phyloP scores from a whole-genome alignment of 2,113 vertebrate species.

The Polypterus senegalus region DNA sequence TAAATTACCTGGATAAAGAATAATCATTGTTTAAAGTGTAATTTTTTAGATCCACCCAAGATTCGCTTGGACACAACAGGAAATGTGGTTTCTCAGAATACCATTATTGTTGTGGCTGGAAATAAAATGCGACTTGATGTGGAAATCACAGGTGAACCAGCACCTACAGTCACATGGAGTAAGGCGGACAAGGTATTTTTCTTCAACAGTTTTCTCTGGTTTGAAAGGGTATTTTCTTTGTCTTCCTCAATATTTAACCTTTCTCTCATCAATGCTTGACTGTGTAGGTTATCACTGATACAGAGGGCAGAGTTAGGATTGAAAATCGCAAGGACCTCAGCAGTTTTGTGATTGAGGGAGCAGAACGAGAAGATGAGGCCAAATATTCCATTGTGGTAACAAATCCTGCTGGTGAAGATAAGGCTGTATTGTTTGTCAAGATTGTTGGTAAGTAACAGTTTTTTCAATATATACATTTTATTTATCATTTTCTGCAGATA shows the following conservation, averaged over 20 bases:
- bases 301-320: slow-evolving; percentile 55
- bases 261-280: neutral
- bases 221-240: too few relatives aligned
- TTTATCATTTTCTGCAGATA: too few relatives aligned
- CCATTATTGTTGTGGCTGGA: slow-evolving; percentile 68
- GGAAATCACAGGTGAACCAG: slow-evolving; percentile 68
- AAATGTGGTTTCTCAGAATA: slow-evolving; percentile 48
- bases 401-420: slow-evolving; percentile 68
- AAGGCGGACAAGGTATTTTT: slow-evolving; percentile 47
- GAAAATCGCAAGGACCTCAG: slow-evolving; percentile 51
- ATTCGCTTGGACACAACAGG: slow-evolving; percentile 74
- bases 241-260: too few relatives aligned
- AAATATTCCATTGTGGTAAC: slow-evolving; percentile 64
- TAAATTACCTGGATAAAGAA: too few relatives aligned
- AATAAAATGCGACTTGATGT: slow-evolving; percentile 78
- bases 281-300: slow-evolving; percentile 41
- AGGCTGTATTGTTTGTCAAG: slow-evolving; percentile 50
- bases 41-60: slow-evolving; percentile 67
- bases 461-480: too few relatives aligned
- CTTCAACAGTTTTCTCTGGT: too few relatives aligned
- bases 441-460: slow-evolving; percentile 65
- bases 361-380: slow-evolving; percentile 54
- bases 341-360: slow-evolving; percentile 74
- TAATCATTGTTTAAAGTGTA: too few relatives aligned
- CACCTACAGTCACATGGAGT: slow-evolving; percentile 61